phyloP scores from a whole-genome alignment of 2,797 vertebrate species.

The Xenentodon cancila region DNA sequence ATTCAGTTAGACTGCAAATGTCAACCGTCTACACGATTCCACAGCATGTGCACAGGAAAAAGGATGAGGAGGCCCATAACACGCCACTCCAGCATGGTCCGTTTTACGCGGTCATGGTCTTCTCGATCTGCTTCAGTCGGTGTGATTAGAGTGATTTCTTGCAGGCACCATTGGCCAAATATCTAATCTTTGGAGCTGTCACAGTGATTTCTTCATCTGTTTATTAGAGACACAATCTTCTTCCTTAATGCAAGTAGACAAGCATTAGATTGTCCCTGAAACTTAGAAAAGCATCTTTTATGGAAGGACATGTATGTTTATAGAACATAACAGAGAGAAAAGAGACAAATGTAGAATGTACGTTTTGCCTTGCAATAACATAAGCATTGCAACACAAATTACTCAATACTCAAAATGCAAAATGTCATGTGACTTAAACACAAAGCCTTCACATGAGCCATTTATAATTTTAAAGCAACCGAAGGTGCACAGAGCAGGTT shows the following conservation, averaged over 20 bases:
- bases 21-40: constrained; percentile 7
- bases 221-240: constrained; percentile 19
- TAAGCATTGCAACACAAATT: constrained; percentile 2
- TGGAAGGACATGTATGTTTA: constrained; percentile 15
- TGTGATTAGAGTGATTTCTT: constrained; percentile 53
- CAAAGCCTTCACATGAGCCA: constrained; percentile 17
- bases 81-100: constrained; percentile 24
- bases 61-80: constrained; percentile 25
- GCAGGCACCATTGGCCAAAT: constrained; percentile 41
- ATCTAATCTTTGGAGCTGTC: constrained; percentile 44
- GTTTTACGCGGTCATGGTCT: constrained; percentile 46
- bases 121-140: constrained; percentile 58
- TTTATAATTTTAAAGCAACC: constrained; percentile 33
- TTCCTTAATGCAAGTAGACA: constrained; percentile 50
- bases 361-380: constrained; percentile 5
- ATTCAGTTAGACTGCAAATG: constrained; percentile 4
- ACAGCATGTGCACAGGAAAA: constrained; percentile 9
- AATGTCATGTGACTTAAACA: constrained; percentile 19
- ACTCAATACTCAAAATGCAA: constrained; percentile 22
- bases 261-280: constrained; percentile 42
- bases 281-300: constrained; percentile 6
- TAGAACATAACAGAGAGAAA: constrained; percentile 13
- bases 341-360: constrained; percentile 18
- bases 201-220: constrained; percentile 55
- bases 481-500: constrained; percentile 5